phyloP scores from a whole-genome alignment of 2,797 vertebrate species.

The Pantherophis vulpinus region DNA sequence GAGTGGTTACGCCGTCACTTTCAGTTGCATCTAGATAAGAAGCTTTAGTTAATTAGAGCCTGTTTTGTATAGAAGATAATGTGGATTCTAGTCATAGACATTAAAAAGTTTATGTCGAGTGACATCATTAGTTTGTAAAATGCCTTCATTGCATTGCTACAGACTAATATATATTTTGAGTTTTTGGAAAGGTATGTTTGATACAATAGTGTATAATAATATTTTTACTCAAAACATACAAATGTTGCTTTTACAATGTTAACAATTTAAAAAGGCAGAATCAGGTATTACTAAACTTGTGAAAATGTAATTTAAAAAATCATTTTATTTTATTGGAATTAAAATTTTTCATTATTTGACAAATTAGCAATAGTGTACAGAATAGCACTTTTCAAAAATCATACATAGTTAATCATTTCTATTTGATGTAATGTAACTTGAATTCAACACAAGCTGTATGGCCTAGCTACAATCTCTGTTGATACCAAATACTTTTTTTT shows the following conservation, averaged over 20 bases:
- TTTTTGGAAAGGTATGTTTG: background rate
- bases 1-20: background rate
- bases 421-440: background rate
- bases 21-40: background rate
- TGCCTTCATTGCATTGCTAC: background rate
- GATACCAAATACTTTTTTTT: conserved; percentile 40
- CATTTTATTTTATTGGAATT: background rate
- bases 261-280: background rate
- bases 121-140: background rate
- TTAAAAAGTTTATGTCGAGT: background rate
- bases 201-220: background rate
- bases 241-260: background rate
- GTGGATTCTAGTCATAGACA: background rate
- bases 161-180: background rate
- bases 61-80: background rate
- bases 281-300: background rate
- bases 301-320: background rate
- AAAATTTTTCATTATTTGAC: background rate
- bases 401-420: background rate
- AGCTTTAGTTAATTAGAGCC: background rate
- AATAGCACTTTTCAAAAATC: background rate
- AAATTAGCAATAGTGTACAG: background rate
- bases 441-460: background rate
- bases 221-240: background rate
- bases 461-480: background rate